These are phyloP conservation scores for Philereme vetulata DNA, from an alignment of 2,888 invertebrate genomes.

Conservation along the genomic window DNA sequence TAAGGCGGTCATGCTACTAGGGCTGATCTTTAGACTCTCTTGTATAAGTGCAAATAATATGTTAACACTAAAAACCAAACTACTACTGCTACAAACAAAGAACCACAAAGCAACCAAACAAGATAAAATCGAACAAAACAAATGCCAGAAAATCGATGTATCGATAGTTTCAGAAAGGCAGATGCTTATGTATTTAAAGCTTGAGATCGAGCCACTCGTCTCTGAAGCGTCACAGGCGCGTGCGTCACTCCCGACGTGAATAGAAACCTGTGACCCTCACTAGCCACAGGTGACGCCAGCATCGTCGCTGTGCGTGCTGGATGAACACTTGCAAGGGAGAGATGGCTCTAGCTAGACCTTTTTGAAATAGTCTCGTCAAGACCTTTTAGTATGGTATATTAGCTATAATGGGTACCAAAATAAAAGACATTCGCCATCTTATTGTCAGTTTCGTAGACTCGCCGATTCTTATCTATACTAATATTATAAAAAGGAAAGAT, in stretches of 20 bases:
- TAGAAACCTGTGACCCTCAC: constrained; percentile 77
- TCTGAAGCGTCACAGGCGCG: constrained; percentile 66
- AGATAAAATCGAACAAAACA: constrained; percentile 16
- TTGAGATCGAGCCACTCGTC: constrained; percentile 48
- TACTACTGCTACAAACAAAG: neutral
- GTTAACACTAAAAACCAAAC: no score
- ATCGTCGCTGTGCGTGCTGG: constrained; percentile 52
- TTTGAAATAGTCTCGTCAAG: no score
- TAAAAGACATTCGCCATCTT: no score
- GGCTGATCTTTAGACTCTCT: no score
- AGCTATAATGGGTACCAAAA: no score
- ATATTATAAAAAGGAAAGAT: no score
- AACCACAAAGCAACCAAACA: constrained; percentile 7
- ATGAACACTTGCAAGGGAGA: constrained; percentile 23
- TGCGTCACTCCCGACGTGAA: constrained; percentile 78
- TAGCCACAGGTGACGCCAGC: constrained; percentile 59
- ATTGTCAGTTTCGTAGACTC: no score
- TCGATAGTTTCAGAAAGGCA: constrained; percentile 30
- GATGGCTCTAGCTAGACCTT: no score
- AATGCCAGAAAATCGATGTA: constrained; percentile 20
- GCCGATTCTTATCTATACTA: no score
- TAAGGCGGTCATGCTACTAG: no score
- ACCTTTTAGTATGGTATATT: no score
- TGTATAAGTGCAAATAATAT: no score
- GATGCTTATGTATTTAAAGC: constrained; percentile 58